Conservation (phyloP, 1,140 invertebrate species). For the Anastatus disparis region DNA sequence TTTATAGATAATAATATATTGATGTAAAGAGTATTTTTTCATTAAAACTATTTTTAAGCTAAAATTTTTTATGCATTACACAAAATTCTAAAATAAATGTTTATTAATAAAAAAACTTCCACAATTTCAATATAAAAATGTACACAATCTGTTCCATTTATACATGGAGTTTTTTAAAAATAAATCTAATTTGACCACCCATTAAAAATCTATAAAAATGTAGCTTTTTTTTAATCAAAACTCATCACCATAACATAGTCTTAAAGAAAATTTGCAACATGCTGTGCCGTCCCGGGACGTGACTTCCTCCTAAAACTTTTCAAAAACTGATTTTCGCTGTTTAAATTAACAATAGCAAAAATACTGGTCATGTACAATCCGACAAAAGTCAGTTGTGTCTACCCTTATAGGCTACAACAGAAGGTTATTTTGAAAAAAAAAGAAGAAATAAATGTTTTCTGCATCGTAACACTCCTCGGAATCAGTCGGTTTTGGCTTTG, state of each 20-base stretch:
- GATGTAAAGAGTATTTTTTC: too few species aligned
- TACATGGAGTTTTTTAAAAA: too few species aligned
- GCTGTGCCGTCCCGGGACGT: constrained; percentile 3
- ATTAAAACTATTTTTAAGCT: too few species aligned
- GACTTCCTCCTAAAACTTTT: constrained; percentile 4
- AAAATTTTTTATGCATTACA: too few species aligned
- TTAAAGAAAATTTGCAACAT: constrained; percentile 11
- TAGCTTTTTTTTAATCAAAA: too few species aligned
- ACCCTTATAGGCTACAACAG: background rate
- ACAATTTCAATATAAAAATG: too few species aligned
- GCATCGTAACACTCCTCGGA: constrained; percentile 62
- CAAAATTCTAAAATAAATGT: too few species aligned
- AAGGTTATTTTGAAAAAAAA: constrained; percentile 25
- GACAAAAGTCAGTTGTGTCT: constrained; percentile 32
- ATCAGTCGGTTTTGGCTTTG: constrained; percentile 58
- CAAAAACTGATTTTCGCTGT: background rate
- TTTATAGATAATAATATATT: too few species aligned
- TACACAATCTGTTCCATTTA: too few species aligned
- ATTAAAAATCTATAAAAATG: too few species aligned
- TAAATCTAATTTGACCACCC: too few species aligned
- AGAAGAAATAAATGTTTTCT: constrained; percentile 58
- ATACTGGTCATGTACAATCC: constrained; percentile 26
- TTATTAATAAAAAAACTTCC: too few species aligned
- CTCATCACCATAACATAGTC: background rate
- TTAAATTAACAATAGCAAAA: constrained; percentile 28